Evolutionary conservation across 2,113 vertebrate genomes (phyloP), one percentile per base, ranked within the genome.

Genomic region (Colistium nudipinnis): DNA sequence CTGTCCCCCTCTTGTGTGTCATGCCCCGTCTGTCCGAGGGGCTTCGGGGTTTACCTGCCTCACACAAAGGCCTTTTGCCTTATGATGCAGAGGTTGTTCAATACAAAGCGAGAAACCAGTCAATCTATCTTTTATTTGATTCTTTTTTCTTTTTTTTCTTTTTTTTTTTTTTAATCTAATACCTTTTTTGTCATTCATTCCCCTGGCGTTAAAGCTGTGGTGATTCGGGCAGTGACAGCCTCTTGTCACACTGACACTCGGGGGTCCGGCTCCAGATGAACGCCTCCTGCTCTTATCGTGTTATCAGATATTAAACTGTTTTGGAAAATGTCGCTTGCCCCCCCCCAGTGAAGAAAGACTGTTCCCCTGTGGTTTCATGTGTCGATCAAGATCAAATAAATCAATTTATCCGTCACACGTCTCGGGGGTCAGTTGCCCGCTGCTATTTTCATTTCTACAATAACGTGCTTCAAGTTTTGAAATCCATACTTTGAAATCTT

Each of bases 21-120:
- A 68, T 93, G 85, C 94, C 83, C 92, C 19, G 64, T 91, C 91
- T 86, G 83, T 90, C 77, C 83, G 82, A 90, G 19, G 56, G 41
- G 11, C 30, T 47, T 60, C 35, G 55, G 16, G n/a, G 39, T 24
- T 20, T 16, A 41, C 71, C 31, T 11, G 20, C 39, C 53, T 74
- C 69, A 16, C 20, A 36, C 17, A 75, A n/a, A 59, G 45, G 43
- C 36, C 52, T 41, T 62, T 74, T 66, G 63, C 44, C 51, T 70
- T 48, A 31, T 6, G 12, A 12, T 22, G 6, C 44, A 64, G 49
- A 61, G 41, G 53, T 44, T 17, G 22, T 65, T 17, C 4, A 20
- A 60, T 30, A 20, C 52, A 68, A 60, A 38, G 53, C 47, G n/a
- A 57, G 44, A 30, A 20, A 49, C 14, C 16, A 7, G 35, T 24